Percentiles rank a stretch among this genome's conserved stretches.
These are phyloP conservation scores for Piprites chloris DNA, from an alignment of 2,113 vertebrate genomes.

Conservation along the genomic window DNA sequence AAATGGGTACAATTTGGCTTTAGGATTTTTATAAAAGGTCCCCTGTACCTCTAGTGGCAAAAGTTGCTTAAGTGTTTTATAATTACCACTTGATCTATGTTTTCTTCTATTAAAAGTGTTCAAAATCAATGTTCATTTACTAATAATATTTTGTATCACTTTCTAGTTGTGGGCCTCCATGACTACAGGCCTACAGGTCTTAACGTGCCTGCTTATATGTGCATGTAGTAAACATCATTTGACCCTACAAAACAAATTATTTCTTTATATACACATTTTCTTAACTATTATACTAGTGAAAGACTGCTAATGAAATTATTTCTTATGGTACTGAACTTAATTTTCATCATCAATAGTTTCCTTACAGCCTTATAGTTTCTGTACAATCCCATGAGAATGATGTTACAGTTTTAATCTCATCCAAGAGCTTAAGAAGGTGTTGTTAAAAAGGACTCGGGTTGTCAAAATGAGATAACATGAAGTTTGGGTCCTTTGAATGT, in stretches of 20 bases:
- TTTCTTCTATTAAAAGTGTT: background rate
- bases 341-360: background rate
- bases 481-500: slow-evolving; percentile 50
- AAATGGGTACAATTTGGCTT: background rate
- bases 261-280: background rate
- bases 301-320: slow-evolving; percentile 19
- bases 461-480: slow-evolving; percentile 24
- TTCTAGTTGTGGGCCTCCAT: background rate
- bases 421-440: background rate
- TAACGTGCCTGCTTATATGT: background rate
- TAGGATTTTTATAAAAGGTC: background rate
- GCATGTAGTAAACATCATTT: background rate
- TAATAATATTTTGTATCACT: background rate
- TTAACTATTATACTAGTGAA: background rate
- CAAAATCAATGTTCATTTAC: background rate
- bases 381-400: background rate
- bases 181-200: background rate
- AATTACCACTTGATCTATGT: background rate
- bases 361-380: background rate
- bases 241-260: background rate
- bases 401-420: background rate
- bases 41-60: background rate
- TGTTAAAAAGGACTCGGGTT: background rate
- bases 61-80: background rate
- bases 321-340: background rate